Evolutionary conservation across 2,113 vertebrate genomes (phyloP), one percentile per base, ranked within the genome.

Genomic region (Protobothrops mucrosquamatus): DNA sequence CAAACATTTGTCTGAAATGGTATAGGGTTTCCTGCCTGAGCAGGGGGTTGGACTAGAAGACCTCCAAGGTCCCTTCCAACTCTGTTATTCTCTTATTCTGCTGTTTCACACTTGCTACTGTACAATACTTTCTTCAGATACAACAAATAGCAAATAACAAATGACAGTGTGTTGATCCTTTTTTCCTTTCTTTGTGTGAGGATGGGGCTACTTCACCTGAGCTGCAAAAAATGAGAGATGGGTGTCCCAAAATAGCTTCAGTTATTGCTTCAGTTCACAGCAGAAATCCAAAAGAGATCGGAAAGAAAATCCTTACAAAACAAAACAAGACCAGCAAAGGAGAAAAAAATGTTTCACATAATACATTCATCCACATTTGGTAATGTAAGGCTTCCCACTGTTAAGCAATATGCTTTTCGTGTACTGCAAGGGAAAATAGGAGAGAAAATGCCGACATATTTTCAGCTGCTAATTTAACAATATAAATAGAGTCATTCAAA

Each of bases 341-440:
- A 14, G 85, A 20, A 11, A 52, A 23, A 91, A 91, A 87, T 61
- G 1, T 88, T 89, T 92, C 93, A 20, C 6, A 20, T 81, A 39
- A 81, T 89, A 46, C 43, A 46, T 81, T 57, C 59, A 23, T 1
- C 9, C 55, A 88, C 91, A 29, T 64, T 89, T 91, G 18, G 54
- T 90, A 8, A 88, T 57, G 88, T 85, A 88, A 92, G 61, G 29
- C 24, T 90, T 88, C 87, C 92, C 22, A 91, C 34, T 85, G 87
- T 0, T 26, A 92, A 23, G 43, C 20, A 85, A 55, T 91, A 57
- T 94, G 87, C 10, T 8, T 88, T 92, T 92, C 85, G 56, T 48
- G 23, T n/a, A 46, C 43, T 89, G 43, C 43, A 93, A 91, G 26
- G 43, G 52, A 89, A 94, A 89, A 93, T 74, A 74, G 51, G 88